Conservation (phyloP, 92 coral and sea anemone genomes). For the Phymanthus crucifer region DNA sequence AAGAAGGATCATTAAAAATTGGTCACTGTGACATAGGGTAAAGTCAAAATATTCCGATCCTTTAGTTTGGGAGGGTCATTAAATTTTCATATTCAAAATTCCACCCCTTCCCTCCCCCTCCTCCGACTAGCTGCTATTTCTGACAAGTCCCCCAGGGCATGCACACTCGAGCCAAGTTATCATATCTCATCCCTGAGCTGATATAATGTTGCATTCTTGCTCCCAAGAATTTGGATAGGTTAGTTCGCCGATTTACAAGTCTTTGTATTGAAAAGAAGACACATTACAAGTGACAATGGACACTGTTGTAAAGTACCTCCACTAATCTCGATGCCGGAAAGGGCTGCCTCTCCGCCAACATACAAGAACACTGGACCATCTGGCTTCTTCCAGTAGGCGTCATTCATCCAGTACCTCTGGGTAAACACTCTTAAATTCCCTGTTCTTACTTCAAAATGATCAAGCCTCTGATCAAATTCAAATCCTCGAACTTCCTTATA, state of each 20-base stretch:
- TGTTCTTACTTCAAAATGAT: slow-evolving; percentile 59
- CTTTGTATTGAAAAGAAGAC: background rate
- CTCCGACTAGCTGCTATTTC: too few relatives aligned
- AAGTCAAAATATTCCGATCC: too few relatives aligned
- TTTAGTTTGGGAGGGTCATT: too few relatives aligned
- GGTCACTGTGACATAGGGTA: too few relatives aligned
- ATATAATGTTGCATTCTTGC: too few relatives aligned
- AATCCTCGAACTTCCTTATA: slow-evolving; percentile 31
- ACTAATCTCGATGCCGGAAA: slow-evolving; percentile 39
- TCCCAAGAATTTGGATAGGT: too few relatives aligned
- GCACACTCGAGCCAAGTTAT: too few relatives aligned
- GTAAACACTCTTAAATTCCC: slow-evolving; percentile 28
- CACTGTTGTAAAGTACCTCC: slow-evolving; percentile 38
- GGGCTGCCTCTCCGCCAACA: slow-evolving; percentile 61
- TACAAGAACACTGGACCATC: slow-evolving; percentile 72
- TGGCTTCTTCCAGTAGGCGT: slow-evolving; percentile 52
- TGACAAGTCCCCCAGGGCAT: too few relatives aligned
- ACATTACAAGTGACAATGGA: background rate
- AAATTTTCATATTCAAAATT: too few relatives aligned
- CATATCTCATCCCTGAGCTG: too few relatives aligned
- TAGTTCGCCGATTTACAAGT: background rate
- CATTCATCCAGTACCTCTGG: slow-evolving; percentile 68
- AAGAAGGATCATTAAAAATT: too few relatives aligned
- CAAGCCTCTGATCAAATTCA: slow-evolving; percentile 52
- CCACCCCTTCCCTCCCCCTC: too few relatives aligned